A percentile compares a stretch with the other conserved stretches of the same genome.
phyloP scores from a whole-genome alignment of 2,888 invertebrate genomes.

The Chaitophorus viminalis region DNA sequence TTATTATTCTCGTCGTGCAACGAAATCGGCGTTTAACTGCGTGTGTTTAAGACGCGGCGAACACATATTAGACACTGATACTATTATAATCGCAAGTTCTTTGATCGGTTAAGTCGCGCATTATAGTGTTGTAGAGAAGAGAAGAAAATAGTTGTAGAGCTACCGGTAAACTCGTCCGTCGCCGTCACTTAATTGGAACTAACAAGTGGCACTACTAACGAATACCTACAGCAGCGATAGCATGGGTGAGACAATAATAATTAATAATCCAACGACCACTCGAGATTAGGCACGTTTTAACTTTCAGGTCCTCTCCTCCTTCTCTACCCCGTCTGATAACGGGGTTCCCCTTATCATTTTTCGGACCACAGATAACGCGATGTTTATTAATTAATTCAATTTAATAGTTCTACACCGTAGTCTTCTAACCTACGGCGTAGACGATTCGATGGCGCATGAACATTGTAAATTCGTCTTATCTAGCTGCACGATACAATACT shows the following conservation, averaged over 20 bases:
- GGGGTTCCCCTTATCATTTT: neutral
- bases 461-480: neutral
- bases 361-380: neutral
- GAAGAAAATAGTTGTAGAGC: neutral
- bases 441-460: neutral
- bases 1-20: neutral
- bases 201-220: neutral
- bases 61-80: neutral
- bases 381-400: neutral
- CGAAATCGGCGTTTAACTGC: neutral
- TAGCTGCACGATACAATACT: neutral
- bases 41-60: neutral
- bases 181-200: neutral
- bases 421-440: neutral
- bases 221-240: neutral
- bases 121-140: too few relatives aligned
- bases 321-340: neutral
- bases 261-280: neutral
- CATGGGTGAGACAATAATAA: neutral
- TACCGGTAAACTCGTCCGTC: neutral
- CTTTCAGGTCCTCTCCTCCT: neutral
- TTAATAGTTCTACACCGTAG: neutral
- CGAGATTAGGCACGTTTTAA: neutral
- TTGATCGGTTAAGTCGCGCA: neutral
- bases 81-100: neutral